Conservation (phyloP, 2,113 vertebrate genomes). For the Hoplias malabaricus region DNA sequence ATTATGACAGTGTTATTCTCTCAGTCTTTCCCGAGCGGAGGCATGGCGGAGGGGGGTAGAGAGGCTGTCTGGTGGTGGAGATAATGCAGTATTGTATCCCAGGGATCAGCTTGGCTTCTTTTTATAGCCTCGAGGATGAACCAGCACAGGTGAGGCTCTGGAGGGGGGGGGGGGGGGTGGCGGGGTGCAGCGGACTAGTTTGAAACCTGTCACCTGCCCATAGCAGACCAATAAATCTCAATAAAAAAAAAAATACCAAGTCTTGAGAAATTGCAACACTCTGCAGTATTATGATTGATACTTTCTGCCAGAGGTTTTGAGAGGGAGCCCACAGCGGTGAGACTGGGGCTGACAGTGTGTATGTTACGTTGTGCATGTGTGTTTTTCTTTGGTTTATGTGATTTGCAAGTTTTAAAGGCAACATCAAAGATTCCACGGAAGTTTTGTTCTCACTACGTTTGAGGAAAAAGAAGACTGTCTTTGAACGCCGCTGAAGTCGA, state of each 20-base stretch:
- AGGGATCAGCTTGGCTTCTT: conserved; percentile 47
- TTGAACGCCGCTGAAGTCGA: too few relatives aligned
- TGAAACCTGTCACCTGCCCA: conserved; percentile 49
- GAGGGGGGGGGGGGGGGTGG: neutral
- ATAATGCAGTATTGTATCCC: conserved; percentile 43
- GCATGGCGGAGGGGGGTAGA: neutral
- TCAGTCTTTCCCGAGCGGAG: conserved; percentile 21
- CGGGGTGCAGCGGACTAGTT: conserved; percentile 11
- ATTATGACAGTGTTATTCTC: conserved; percentile 49
- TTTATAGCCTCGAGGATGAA: conserved; percentile 40
- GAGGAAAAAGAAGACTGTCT: too few relatives aligned
- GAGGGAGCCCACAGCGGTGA: neutral
- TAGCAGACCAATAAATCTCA: conserved; percentile 47
- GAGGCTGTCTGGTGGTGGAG: conserved; percentile 32
- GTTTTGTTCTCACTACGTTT: too few relatives aligned
- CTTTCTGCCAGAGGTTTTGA: conserved; percentile 16
- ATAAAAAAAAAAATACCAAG: conserved; percentile 30
- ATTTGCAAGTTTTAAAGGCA: neutral
- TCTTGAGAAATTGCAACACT: conserved; percentile 31
- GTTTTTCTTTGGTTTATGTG: neutral
- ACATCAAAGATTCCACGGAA: too few relatives aligned
- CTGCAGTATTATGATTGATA: conserved; percentile 41
- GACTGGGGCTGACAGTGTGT: neutral
- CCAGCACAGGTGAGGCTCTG: conserved; percentile 6
- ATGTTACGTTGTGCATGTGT: neutral